These are phyloP conservation scores for Novumbra hubbsi DNA, from an alignment of 2,797 vertebrate genomes.

Conservation along the genomic window DNA sequence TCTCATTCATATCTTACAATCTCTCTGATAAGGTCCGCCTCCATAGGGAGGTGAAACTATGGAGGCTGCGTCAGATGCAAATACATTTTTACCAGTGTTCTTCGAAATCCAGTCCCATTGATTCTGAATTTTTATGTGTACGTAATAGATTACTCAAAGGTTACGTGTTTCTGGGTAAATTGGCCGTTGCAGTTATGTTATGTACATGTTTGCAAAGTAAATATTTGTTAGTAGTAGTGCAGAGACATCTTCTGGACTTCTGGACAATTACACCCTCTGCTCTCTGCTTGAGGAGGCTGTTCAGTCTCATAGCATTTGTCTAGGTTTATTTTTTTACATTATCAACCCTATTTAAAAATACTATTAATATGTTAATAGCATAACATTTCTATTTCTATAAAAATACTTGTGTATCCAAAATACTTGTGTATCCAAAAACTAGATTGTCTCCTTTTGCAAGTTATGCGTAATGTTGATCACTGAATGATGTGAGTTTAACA, in stretches of 20 bases:
- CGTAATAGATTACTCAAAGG: background rate
- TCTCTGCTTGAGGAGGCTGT: no score
- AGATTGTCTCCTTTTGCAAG: no score
- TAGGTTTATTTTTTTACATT: no score
- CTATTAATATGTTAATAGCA: no score
- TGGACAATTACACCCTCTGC: background rate
- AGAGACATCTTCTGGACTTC: background rate
- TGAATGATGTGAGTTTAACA: no score
- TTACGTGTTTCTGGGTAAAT: background rate
- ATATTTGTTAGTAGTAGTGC: background rate
- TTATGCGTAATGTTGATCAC: no score
- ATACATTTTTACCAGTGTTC: background rate
- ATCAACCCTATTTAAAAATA: no score
- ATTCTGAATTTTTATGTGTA: background rate
- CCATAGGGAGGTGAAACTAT: conserved; percentile 63
- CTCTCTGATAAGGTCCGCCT: conserved; percentile 69
- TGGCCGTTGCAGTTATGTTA: background rate
- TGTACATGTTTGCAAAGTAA: background rate
- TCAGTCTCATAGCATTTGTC: no score
- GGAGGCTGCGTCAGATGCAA: conserved; percentile 15
- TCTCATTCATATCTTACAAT: conserved; percentile 54
- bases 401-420: no score
- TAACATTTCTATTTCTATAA: no score
- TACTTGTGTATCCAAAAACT: no score
- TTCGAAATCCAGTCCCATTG: background rate